These are phyloP conservation scores for Neopelma chrysocephalum DNA, from an alignment of 2,797 vertebrate species.

Conservation along the genomic window DNA sequence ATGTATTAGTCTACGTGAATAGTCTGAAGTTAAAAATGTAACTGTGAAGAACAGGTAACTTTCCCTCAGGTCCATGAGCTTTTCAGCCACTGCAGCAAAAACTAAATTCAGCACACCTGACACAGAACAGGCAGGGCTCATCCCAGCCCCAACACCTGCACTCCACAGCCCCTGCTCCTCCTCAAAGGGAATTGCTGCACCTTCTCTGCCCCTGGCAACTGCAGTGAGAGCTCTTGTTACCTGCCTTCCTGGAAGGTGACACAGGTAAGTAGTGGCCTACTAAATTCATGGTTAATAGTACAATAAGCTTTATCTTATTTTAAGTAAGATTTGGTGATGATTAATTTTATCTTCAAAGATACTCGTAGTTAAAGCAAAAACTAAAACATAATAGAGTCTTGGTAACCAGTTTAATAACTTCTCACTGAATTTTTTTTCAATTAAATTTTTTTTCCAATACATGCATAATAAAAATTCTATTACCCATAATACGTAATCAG, in stretches of 20 bases:
- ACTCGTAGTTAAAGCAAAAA: neutral
- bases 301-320: neutral
- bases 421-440: neutral
- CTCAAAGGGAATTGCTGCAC: neutral
- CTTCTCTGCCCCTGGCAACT: neutral
- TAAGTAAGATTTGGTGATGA: neutral
- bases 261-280: neutral
- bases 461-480: neutral
- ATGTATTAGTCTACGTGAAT: neutral
- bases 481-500: neutral
- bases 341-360: neutral
- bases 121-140: neutral
- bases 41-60: neutral
- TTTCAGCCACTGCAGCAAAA: neutral
- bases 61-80: neutral
- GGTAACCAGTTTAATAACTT: neutral
- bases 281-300: neutral
- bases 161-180: neutral
- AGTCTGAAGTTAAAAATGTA: neutral
- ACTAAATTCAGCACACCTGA: accelerated
- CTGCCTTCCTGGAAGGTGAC: neutral
- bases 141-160: neutral
- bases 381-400: neutral
- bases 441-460: neutral
- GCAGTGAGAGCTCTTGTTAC: neutral